These are phyloP conservation scores for Leiothrix lutea DNA, from an alignment of 2,113 vertebrate genomes.

Conservation along the genomic window DNA sequence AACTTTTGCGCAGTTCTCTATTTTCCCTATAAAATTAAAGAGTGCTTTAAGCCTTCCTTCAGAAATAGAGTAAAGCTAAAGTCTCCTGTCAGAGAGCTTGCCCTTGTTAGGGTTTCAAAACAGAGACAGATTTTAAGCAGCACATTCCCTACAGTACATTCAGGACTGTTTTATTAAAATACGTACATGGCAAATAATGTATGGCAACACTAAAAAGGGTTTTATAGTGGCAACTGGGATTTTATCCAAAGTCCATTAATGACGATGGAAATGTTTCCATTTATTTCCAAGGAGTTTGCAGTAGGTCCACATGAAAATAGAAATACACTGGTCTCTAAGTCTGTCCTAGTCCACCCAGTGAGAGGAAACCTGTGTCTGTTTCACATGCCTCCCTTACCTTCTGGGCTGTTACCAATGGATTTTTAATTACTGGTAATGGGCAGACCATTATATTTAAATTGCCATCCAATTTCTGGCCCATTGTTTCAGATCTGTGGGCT, in stretches of 20 bases:
- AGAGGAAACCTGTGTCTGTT: background rate
- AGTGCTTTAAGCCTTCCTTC: background rate
- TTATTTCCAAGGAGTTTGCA: background rate
- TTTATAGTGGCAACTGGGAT: conserved; percentile 46
- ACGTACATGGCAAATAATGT: conserved; percentile 18
- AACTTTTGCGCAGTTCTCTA: background rate
- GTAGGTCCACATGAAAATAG: background rate
- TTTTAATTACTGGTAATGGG: conserved; percentile 29
- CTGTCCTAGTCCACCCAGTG: background rate
- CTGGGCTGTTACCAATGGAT: background rate
- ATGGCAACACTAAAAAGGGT: background rate
- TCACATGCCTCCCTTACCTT: background rate
- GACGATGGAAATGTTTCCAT: background rate
- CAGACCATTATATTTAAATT: conserved; percentile 28
- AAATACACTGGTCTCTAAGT: background rate
- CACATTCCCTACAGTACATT: background rate
- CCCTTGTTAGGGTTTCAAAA: background rate
- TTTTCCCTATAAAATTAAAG: background rate
- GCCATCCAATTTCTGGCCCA: background rate
- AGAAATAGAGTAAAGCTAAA: background rate
- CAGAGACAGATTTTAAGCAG: background rate
- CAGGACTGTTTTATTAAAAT: conserved; percentile 28
- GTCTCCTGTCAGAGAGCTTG: background rate
- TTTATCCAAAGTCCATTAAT: conserved; percentile 36
- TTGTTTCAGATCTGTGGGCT: conserved; percentile 17